Conservation (phyloP, 2,797 vertebrate genomes). For the Gadopsis bispinosus region DNA sequence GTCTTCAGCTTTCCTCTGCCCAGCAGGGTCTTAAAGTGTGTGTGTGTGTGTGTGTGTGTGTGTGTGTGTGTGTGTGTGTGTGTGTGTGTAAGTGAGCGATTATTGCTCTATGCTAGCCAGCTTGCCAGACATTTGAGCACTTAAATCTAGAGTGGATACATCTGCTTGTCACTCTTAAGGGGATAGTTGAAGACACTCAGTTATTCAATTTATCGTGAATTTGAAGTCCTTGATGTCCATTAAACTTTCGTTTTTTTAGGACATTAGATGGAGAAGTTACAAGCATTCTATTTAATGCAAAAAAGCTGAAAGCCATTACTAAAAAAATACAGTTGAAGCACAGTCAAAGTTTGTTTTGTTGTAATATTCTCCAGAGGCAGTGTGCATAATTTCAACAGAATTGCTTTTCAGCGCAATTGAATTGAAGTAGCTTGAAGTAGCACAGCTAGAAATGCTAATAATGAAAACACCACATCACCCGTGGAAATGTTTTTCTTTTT, state of each 20-base stretch:
- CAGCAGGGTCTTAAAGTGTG: constrained; percentile 71
- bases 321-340: constrained; percentile 5
- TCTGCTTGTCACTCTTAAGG: constrained; percentile 72
- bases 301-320: constrained; percentile 7
- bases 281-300: constrained; percentile 12
- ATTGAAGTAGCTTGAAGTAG: constrained; percentile 1
- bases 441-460: constrained; percentile 2
- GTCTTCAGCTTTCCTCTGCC: constrained; percentile 84
- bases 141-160: constrained; percentile 77
- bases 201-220: constrained; percentile 26
- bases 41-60: constrained; percentile 55
- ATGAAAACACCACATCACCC: not conserved
- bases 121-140: constrained; percentile 73
- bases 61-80: constrained; percentile 41
- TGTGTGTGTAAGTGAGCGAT: constrained; percentile 57
- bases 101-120: constrained; percentile 62
- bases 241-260: constrained; percentile 14
- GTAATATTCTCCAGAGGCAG: constrained; percentile 7
- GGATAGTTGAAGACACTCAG: constrained; percentile 39
- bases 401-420: constrained; percentile 8
- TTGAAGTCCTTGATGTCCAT: constrained; percentile 18
- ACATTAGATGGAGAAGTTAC: constrained; percentile 10
- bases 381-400: constrained; percentile 1
- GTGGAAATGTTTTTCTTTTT: not conserved
- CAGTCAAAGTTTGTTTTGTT: constrained; percentile 6